These are phyloP conservation scores for Nemotelus pantherinus DNA, from an alignment of 2,888 invertebrate genomes.

Conservation along the genomic window DNA sequence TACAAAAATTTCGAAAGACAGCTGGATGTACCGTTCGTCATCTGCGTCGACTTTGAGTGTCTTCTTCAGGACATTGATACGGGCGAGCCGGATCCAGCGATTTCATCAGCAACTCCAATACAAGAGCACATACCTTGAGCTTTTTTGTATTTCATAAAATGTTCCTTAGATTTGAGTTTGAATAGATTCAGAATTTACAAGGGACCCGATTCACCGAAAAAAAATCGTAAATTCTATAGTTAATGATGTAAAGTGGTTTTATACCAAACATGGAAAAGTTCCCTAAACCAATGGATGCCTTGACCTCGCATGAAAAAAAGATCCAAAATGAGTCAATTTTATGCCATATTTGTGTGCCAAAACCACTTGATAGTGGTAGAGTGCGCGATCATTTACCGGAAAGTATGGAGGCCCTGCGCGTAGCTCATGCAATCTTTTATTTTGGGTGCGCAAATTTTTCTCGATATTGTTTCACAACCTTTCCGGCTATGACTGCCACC, in stretches of 20 bases:
- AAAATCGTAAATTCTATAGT: too few species aligned
- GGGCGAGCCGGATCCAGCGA: slow-evolving; percentile 24
- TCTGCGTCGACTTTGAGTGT: slow-evolving; percentile 42
- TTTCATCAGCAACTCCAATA: slow-evolving; percentile 36
- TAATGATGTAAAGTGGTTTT: too few species aligned
- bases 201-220: slow-evolving; percentile 26
- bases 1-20: slow-evolving; percentile 57
- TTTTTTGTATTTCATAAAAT: slow-evolving; percentile 32
- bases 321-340: slow-evolving; percentile 5
- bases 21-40: slow-evolving; percentile 31
- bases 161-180: slow-evolving; percentile 27
- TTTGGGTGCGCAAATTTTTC: slow-evolving; percentile 20
- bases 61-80: slow-evolving; percentile 23
- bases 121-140: slow-evolving; percentile 48
- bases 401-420: slow-evolving; percentile 48
- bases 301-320: slow-evolving; percentile 16
- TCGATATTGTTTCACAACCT: slow-evolving; percentile 44
- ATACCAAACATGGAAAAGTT: slow-evolving; percentile 23
- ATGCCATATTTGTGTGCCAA: slow-evolving; percentile 35
- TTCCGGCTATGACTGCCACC: slow-evolving; percentile 45
- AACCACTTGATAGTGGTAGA: slow-evolving; percentile 36
- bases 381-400: slow-evolving; percentile 51
- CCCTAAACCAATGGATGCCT: slow-evolving; percentile 13
- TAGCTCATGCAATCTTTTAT: slow-evolving; percentile 37
- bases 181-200: slow-evolving; percentile 32